These are phyloP conservation scores for Spodoptera frugiperda DNA, from an alignment of 1,140 invertebrate species.

Conservation along the genomic window DNA sequence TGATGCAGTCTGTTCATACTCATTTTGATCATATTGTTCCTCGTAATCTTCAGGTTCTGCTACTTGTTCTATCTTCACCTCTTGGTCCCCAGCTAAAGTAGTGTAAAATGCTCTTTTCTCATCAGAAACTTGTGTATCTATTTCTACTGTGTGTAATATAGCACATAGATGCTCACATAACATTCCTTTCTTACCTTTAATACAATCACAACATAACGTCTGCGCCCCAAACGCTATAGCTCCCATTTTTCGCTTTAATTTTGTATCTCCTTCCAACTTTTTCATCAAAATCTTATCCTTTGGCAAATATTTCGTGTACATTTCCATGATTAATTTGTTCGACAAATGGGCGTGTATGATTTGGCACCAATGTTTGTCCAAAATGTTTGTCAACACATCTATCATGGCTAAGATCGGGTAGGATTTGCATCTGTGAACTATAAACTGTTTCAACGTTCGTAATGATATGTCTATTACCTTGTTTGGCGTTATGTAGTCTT, in stretches of 20 bases:
- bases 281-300: neutral
- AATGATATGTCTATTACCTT: slow-evolving; percentile 18
- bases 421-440: slow-evolving; percentile 45
- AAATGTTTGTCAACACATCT: slow-evolving; percentile 47
- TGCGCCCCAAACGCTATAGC: neutral
- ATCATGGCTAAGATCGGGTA: slow-evolving; percentile 47
- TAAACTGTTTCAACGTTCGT: slow-evolving; percentile 46
- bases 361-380: slow-evolving; percentile 42
- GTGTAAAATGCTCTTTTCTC: slow-evolving; percentile 12
- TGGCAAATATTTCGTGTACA: neutral
- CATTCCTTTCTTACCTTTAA: neutral
- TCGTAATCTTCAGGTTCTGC: neutral
- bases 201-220: slow-evolving; percentile 22
- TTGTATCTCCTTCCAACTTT: neutral
- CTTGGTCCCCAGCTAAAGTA: neutral
- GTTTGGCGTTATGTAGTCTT: slow-evolving; percentile 5
- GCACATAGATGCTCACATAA: slow-evolving; percentile 13
- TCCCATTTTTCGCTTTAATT: neutral
- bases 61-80: neutral
- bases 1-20: neutral
- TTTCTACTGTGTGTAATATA: neutral
- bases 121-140: neutral
- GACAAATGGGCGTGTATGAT: slow-evolving; percentile 10
- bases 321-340: neutral
- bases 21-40: neutral